Percentiles rank a stretch among this genome's conserved stretches.
Conservation (phyloP, 2,888 invertebrate genomes). For the Chrysomela aeneicollis region DNA sequence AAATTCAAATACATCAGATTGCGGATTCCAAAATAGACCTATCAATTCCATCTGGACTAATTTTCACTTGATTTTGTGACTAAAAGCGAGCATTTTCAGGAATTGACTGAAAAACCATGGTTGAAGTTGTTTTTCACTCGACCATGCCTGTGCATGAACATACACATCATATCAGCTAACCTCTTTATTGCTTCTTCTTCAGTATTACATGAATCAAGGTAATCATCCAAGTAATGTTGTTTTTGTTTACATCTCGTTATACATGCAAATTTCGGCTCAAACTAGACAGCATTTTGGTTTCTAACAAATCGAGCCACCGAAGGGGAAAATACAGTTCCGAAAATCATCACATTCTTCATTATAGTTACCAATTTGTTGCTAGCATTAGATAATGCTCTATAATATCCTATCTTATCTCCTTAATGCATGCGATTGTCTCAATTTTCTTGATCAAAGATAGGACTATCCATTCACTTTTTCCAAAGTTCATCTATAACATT, state of each 20-base stretch:
- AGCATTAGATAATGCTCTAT: neutral
- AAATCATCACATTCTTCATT: slow-evolving; percentile 9
- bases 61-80: too few relatives aligned
- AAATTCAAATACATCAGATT: neutral
- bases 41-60: neutral
- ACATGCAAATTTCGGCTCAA: neutral
- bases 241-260: neutral
- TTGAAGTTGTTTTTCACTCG: neutral
- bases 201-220: neutral
- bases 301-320: neutral
- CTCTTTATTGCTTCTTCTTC: neutral
- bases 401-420: neutral
- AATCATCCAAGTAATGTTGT: neutral
- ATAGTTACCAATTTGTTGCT: neutral
- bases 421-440: neutral
- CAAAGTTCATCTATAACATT: slow-evolving; percentile 7
- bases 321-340: neutral
- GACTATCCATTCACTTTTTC: too few relatives aligned
- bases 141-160: neutral
- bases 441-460: neutral
- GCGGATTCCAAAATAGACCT: neutral
- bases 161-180: neutral
- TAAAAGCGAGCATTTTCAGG: neutral
- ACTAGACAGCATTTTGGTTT: neutral
- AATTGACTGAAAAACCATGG: neutral